These are phyloP conservation scores for Drosophila recens DNA, from an alignment of 2,888 invertebrate genomes.

Conservation along the genomic window DNA sequence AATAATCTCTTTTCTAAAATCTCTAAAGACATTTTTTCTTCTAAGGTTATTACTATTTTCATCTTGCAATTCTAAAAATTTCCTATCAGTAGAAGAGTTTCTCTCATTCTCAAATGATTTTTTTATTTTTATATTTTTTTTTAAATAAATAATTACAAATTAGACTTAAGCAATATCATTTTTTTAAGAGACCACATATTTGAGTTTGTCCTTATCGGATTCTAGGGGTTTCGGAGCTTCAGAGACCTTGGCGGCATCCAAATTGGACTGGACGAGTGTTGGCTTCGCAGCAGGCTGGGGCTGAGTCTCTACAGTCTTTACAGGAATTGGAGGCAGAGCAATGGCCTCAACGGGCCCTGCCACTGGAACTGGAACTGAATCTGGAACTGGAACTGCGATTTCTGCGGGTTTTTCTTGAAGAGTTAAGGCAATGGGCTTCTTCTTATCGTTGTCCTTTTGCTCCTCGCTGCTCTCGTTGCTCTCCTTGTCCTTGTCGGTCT, in stretches of 20 bases:
- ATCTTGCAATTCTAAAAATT: no score
- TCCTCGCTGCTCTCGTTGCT: slow-evolving; percentile 64
- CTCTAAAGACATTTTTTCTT: no score
- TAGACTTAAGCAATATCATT: slow-evolving; percentile 26
- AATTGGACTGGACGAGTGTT: background rate
- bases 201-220: slow-evolving; percentile 52
- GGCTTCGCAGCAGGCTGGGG: slow-evolving; percentile 1
- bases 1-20: no score
- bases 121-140: slow-evolving; percentile 19
- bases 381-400: background rate
- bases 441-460: slow-evolving; percentile 39
- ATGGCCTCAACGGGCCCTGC: slow-evolving; percentile 30
- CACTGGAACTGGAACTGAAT: background rate
- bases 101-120: background rate
- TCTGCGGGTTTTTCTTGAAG: slow-evolving; percentile 15
- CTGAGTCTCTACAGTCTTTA: slow-evolving; percentile 30
- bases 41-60: no score
- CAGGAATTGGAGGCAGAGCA: slow-evolving; percentile 59
- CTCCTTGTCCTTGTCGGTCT: slow-evolving; percentile 32
- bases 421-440: slow-evolving; percentile 21
- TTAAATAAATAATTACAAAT: slow-evolving; percentile 35
- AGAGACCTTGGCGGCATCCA: background rate
- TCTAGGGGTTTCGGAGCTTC: slow-evolving; percentile 33
- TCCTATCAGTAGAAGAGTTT: background rate
- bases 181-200: slow-evolving; percentile 59